A percentile compares a stretch with the other conserved stretches of the same genome.
phyloP scores from a whole-genome alignment of 2,797 vertebrate genomes.

The Acestrorhynchus altus region DNA sequence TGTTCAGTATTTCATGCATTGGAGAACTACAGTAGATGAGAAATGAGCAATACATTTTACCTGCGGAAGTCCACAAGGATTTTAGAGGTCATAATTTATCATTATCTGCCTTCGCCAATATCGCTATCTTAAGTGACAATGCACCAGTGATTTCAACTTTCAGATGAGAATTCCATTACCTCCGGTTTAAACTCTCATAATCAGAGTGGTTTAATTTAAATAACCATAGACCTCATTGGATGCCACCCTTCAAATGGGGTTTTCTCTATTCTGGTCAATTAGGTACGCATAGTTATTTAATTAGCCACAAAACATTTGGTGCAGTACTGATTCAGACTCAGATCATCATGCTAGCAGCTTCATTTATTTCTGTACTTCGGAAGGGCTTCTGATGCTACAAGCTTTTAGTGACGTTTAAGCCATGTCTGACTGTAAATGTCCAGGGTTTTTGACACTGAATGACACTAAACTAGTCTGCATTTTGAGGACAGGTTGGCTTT shows the following conservation, averaged over 20 bases:
- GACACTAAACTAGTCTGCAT: not conserved
- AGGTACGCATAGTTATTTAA: constrained; percentile 50
- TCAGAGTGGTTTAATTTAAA: constrained; percentile 68
- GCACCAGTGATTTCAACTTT: constrained; percentile 62
- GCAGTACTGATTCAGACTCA: constrained; percentile 28
- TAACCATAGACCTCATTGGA: constrained; percentile 62
- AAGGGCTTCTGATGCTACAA: not conserved
- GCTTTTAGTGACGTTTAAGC: not conserved
- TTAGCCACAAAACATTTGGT: constrained; percentile 46
- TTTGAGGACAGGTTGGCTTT: not conserved
- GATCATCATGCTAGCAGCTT: constrained; percentile 30
- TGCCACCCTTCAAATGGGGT: no score
- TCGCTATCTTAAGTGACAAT: constrained; percentile 55
- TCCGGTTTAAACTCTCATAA: constrained; percentile 68
- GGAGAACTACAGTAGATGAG: constrained; percentile 8
- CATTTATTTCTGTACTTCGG: constrained; percentile 2
- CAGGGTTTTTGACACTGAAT: not conserved
- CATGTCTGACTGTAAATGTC: not conserved
- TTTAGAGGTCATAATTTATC: not conserved
- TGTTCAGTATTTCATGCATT: not conserved
- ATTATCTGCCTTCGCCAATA: constrained; percentile 22
- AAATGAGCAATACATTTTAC: constrained; percentile 9
- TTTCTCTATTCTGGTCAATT: constrained; percentile 61
- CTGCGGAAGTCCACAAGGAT: not conserved
- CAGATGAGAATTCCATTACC: constrained; percentile 67